Evolutionary conservation across 2,797 vertebrate genomes (phyloP), one percentile per base, ranked within the genome.

Genomic region (Poeciliopsis turneri): DNA sequence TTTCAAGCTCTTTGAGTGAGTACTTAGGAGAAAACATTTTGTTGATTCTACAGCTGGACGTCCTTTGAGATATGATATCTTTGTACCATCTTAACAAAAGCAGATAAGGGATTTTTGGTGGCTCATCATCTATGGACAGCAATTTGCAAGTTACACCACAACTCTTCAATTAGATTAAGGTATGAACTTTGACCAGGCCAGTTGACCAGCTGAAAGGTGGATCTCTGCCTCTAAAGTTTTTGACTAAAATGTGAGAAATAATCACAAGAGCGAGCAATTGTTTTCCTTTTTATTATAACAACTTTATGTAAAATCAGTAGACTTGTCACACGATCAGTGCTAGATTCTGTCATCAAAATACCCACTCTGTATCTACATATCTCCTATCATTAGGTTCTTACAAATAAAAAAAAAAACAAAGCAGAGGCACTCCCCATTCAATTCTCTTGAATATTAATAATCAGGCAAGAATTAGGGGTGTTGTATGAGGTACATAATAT

Each of bases 241-340:
- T 41, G 64, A 72, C 0, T 61, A 30, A 64, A 18, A 33, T 76
- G 12, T 7, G 39, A 41, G 23, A 70, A 59, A 20, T 3, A 9
- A 78, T 2, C 41, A 45, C 5, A 28, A 80, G n/a, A 78, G 76
- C 81, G 16, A 70, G 70, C n/a, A 78, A 28, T 5, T n/a, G 75
- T 77, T 51, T 85, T 79, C 53, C 2, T 49, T 68, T 84, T 94
- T 94, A 94, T 93, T 94, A 92, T 84, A 86, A 93, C 82, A 92
- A 92, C 68, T 78, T 79, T 13, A 80, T 94, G 92, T 77, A 94
- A 94, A 94, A 93, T 83, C 75, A 82, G 39, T 79, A 74, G 15
- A 46, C 70, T 78, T 77, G 41, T 81, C 79, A 85, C 81, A 87
- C 86, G 72, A 49, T 84, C 75, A 81, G 30, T 74, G 72, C 70